Evolutionary conservation across 1,140 invertebrate genomes (phyloP).

Genomic region (Drosophila persimilis): DNA sequence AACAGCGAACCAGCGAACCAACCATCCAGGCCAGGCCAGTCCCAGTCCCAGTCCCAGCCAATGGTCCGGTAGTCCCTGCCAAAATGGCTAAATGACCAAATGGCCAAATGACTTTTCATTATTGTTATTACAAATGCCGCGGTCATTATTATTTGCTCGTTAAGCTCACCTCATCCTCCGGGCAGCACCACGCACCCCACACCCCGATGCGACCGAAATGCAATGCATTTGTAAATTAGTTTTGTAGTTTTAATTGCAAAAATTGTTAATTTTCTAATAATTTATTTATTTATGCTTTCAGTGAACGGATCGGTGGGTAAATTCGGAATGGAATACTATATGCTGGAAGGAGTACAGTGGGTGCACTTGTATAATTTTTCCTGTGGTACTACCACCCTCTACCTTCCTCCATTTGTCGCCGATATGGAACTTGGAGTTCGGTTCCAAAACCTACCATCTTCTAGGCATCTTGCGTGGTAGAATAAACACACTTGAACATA

Average conservation of each 20-base stretch:
- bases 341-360: no score
- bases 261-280: conserved; percentile 77
- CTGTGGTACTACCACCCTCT: no score
- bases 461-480: no score
- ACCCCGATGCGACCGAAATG: conserved; percentile 24
- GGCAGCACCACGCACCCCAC: background rate
- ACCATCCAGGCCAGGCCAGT: no score
- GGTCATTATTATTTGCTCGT: conserved; percentile 80
- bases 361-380: no score
- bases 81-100: conserved; percentile 55
- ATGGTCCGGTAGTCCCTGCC: conserved; percentile 10
- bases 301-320: conserved; percentile 4
- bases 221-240: conserved; percentile 81
- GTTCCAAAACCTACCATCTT: no score
- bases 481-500: no score
- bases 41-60: conserved; percentile 15
- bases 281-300: conserved; percentile 56
- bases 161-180: conserved; percentile 31
- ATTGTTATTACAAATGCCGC: conserved; percentile 80
- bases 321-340: conserved; percentile 1
- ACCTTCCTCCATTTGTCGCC: no score
- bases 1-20: no score
- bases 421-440: no score
- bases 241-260: conserved; percentile 81
- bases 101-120: conserved; percentile 78